Percentiles rank a stretch among this genome's conserved stretches.
phyloP scores from a whole-genome alignment of 2,113 vertebrate genomes.

The Peromyscus polionotus region DNA sequence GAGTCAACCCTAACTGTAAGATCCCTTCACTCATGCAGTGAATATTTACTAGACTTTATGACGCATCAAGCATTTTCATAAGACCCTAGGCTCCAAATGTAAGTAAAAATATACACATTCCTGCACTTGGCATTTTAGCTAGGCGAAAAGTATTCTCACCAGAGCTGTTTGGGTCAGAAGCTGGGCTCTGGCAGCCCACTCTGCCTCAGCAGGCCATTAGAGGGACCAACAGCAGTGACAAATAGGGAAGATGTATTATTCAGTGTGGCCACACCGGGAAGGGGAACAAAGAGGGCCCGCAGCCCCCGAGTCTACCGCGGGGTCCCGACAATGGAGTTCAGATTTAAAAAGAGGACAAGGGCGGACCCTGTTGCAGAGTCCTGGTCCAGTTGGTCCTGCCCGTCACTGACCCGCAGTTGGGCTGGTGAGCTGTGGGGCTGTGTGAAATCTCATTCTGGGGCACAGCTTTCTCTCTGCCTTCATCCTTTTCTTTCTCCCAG shows the following conservation, averaged over 20 bases:
- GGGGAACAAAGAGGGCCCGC: neutral
- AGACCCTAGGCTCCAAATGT: neutral
- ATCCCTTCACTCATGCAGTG: slow-evolving; percentile 5
- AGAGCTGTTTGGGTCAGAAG: neutral
- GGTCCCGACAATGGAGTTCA: neutral
- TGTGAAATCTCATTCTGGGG: neutral
- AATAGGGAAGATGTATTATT: neutral
- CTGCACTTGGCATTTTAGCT: neutral
- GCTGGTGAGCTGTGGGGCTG: neutral
- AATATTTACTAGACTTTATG: slow-evolving; percentile 16
- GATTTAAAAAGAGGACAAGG: neutral
- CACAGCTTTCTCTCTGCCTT: neutral
- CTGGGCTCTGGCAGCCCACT: neutral
- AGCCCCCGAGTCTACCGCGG: too few species aligned
- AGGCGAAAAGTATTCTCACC: neutral
- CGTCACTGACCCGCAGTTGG: too few species aligned
- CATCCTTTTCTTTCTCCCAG: neutral
- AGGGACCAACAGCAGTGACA: neutral
- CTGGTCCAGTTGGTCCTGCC: neutral
- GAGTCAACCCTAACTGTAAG: neutral
- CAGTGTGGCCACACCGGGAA: neutral
- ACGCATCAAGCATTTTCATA: neutral
- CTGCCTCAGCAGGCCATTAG: too few species aligned
- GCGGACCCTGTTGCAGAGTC: too few species aligned
- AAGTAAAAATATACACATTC: neutral